Percentiles rank a stretch among this genome's conserved stretches.
Evolutionary conservation across 2,113 vertebrate genomes (phyloP).

Genomic region (Ammodramus savannarum): DNA sequence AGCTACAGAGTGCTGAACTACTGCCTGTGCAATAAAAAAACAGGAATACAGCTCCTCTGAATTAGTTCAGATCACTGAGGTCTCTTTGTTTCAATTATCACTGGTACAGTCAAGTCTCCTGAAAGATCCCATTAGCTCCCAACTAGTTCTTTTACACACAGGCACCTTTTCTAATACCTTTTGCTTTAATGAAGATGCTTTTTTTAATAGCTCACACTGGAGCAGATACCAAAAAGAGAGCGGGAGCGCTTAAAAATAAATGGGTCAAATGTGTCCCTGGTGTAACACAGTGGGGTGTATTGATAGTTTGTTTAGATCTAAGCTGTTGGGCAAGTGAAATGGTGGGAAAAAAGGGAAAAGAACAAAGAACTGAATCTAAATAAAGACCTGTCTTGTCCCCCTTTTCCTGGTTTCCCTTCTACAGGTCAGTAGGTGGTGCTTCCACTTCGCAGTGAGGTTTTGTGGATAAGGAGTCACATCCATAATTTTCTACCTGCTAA

Average conservation of each 20-base stretch:
- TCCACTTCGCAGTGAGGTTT: neutral
- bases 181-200: neutral
- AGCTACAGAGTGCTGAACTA: constrained; percentile 11
- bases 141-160: neutral
- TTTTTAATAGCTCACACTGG: neutral
- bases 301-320: neutral
- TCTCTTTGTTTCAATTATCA: constrained; percentile 60
- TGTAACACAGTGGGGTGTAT: neutral
- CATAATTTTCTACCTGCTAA: neutral
- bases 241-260: neutral
- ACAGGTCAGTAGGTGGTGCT: neutral
- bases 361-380: neutral
- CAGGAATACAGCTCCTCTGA: neutral
- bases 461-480: neutral
- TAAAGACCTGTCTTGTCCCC: neutral
- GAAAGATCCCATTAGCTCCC: constrained; percentile 33
- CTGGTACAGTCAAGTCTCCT: neutral
- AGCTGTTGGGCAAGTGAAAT: neutral
- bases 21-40: constrained; percentile 15
- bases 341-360: neutral
- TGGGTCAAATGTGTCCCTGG: neutral
- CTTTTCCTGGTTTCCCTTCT: neutral
- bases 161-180: neutral
- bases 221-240: neutral
- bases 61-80: neutral